phyloP scores from a whole-genome alignment of 2,113 vertebrate species.

The Salminus brasiliensis region DNA sequence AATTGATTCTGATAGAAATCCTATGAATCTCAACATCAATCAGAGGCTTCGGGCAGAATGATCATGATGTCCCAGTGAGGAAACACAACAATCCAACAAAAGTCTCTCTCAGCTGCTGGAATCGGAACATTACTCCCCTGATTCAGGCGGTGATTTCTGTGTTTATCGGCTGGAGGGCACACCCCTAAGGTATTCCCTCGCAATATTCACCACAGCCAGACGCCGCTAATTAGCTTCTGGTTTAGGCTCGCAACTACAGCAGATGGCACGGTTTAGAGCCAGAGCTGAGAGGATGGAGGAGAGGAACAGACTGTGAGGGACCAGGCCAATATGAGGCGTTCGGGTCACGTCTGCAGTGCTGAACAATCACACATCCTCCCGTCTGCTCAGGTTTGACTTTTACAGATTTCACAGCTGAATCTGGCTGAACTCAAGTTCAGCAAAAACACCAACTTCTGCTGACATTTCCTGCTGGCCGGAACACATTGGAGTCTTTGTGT shows the following conservation, averaged over 20 bases:
- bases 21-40: too few relatives aligned
- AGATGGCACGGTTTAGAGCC: conserved; percentile 9
- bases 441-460: background rate
- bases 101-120: too few relatives aligned
- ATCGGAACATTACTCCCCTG: background rate
- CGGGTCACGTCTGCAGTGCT: background rate
- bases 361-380: background rate
- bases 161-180: conserved; percentile 25
- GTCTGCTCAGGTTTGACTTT: background rate
- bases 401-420: background rate
- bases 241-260: conserved; percentile 5
- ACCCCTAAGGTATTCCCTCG: conserved; percentile 24
- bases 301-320: background rate
- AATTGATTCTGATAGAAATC: too few relatives aligned
- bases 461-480: background rate
- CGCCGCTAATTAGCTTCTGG: conserved; percentile 14
- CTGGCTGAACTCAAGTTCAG: background rate
- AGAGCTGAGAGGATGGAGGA: background rate
- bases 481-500: background rate
- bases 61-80: background rate
- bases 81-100: background rate
- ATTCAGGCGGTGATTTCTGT: background rate
- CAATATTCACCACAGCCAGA: conserved; percentile 6
- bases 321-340: background rate
- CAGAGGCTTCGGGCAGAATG: too few relatives aligned